A percentile compares a stretch with the other conserved stretches of the same genome.
These are phyloP conservation scores for Zele albiditarsus DNA, from an alignment of 2,888 invertebrate genomes.

Conservation along the genomic window DNA sequence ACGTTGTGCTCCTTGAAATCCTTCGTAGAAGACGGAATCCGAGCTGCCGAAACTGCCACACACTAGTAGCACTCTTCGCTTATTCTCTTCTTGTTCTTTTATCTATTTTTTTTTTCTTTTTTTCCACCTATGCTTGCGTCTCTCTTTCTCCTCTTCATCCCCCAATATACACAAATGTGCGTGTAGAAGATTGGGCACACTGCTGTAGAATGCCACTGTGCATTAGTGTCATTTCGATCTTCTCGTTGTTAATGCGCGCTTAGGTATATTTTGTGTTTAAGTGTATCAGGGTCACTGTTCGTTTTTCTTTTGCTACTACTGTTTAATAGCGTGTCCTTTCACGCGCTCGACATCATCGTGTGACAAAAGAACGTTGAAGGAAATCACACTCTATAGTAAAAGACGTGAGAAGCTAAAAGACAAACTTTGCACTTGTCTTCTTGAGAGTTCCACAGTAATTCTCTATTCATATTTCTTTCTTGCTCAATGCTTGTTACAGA, in stretches of 20 bases:
- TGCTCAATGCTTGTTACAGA: too few species aligned
- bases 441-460: too few species aligned
- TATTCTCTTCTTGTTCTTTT: slow-evolving; percentile 51
- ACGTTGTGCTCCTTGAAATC: slow-evolving; percentile 57
- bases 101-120: slow-evolving; percentile 26
- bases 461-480: too few species aligned
- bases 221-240: too few species aligned
- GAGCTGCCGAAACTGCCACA: slow-evolving; percentile 51
- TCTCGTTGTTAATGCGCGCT: too few species aligned
- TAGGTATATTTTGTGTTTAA: too few species aligned
- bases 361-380: neutral
- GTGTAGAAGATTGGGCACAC: too few species aligned
- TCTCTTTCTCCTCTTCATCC: slow-evolving; percentile 6
- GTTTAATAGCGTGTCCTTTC: slow-evolving; percentile 1
- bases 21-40: slow-evolving; percentile 55
- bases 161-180: neutral
- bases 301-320: too few species aligned
- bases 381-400: neutral
- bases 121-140: slow-evolving; percentile 21
- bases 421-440: too few species aligned
- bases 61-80: slow-evolving; percentile 32
- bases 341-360: neutral
- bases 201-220: too few species aligned
- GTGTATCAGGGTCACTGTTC: too few species aligned
- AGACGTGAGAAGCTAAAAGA: too few species aligned